Evolutionary conservation across 2,113 vertebrate species (phyloP), one percentile per base, ranked within the genome.

Genomic region (Gymnogyps californianus): DNA sequence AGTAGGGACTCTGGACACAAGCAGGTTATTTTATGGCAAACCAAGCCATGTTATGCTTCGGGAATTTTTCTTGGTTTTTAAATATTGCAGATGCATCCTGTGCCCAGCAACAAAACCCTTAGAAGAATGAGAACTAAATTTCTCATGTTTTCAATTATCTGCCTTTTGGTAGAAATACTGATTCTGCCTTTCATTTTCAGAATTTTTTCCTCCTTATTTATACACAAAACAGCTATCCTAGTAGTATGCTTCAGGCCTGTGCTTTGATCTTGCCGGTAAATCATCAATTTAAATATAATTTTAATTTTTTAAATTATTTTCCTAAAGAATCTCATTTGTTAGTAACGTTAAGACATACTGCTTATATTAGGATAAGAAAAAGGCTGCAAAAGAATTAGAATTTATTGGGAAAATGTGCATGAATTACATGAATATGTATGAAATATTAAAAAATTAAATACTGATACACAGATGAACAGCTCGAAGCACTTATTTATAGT

Each of bases 361-460:
- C 61, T 91, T 94, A 31, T 78, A 64, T 89, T 95, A 96, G 61
- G 54, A 42, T 84, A 82, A 89, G 55, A 47, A 89, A 89, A 91
- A 89, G n/a, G 4, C 47, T 76, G 57, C 4, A 6, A 18, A 87
- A 82, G 38, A 87, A 78, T 67, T 66, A 62, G 46, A 76, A 89
- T 93, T 83, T 95, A 40, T 58, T 86, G 61, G 18, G 75, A 21
- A 92, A 79, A 67, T 57, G 15, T 36, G 24, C 74, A 64, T 87
- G 25, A 89, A 75, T 66, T 77, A 18, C 36, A 84, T 95, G 59
- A 95, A 87, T 97, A 91, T 95, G 80, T 72, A 75, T 96, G 55
- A 64, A 84, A 83, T 80, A 78, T 1, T 28, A 57, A 79, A 54
- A 72, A 90, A 69, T 52, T 44, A 64, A 88, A 61, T 67, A 38